Base-by-base conservation (phyloP, 2,113 vertebrate genomes). In the Peucedramus taeniatus region DNA sequence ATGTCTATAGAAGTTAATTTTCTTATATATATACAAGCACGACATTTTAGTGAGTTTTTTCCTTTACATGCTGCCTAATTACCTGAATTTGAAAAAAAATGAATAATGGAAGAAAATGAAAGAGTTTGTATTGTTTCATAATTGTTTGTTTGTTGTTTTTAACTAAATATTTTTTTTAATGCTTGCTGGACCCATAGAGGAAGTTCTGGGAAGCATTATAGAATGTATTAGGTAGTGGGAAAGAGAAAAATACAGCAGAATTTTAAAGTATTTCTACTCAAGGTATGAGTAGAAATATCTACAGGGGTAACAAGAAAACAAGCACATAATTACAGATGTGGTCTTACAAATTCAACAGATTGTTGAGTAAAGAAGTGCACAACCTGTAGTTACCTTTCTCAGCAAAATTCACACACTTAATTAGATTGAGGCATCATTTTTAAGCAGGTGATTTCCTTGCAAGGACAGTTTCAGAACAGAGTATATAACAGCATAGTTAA, bases 1-100 rank as follows among this genome's bases (percentile, higher is more conserved):
- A 63, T 50, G 47, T 16, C 39, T 83, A 19, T 71, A 64, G 76
- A 78, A 71, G 44, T 86, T 59, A 86, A 60, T 94, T 94, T 94
- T 90, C 47, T 86, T 33, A 31, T 66, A 44, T 66, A 44, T 60
- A 89, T 31, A 77, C 23, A 85, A 44, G 35, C 71, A 57, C 33
- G 71, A 78, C 15, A 74, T 90, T 97, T 90, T 66, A 87, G 44
- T 60, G 42, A 87, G 33, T 50, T 88, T 93, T 93, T 80, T 86
- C 27, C 31, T 79, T 82, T 50, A 69, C 61, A 40, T 76, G 39
- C 44, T 92, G 31, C n/a, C 76, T 80, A 90, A 94, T 83, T 61
- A 88, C 18, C 50, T 78, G 40, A 54, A 81, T 79, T 94, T 95
- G 66, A 63, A 74, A 59, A 7, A 88, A 59, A 88, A 69, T 54